Conservation (phyloP, 2,113 vertebrate genomes). For the Colaptes auratus region DNA sequence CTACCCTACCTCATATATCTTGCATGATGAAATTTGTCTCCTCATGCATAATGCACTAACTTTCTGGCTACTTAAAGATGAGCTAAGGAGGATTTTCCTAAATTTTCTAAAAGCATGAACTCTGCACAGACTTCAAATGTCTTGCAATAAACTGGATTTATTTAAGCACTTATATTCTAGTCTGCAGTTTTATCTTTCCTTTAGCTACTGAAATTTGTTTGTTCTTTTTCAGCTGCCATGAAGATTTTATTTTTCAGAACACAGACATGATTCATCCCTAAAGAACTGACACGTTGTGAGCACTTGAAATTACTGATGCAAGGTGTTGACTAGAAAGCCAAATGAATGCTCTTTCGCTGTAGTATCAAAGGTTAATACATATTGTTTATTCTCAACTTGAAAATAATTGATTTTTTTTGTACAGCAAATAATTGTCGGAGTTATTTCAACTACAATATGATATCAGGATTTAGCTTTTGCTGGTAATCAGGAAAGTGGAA, state of each 20-base stretch:
- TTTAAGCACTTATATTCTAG: neutral
- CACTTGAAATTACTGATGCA: neutral
- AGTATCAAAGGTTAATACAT: neutral
- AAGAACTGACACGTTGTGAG: neutral
- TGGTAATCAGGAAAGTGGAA: neutral
- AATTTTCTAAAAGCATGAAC: neutral
- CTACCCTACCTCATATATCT: neutral
- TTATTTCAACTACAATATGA: neutral
- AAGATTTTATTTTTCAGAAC: neutral
- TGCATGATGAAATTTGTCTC: neutral
- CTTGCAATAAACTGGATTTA: neutral
- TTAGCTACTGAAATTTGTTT: neutral
- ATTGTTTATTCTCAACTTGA: neutral
- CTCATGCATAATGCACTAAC: neutral
- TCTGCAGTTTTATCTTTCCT: neutral
- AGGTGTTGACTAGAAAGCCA: neutral
- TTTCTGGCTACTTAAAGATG: neutral
- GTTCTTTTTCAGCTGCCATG: neutral
- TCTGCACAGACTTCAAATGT: neutral
- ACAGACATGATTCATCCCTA: neutral
- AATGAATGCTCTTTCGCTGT: neutral
- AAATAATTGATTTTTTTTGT: neutral
- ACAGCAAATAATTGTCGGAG: neutral
- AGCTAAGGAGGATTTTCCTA: neutral
- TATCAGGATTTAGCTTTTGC: neutral